Conservation (phyloP, 2,113 vertebrate species). For the Atractosteus spatula region DNA sequence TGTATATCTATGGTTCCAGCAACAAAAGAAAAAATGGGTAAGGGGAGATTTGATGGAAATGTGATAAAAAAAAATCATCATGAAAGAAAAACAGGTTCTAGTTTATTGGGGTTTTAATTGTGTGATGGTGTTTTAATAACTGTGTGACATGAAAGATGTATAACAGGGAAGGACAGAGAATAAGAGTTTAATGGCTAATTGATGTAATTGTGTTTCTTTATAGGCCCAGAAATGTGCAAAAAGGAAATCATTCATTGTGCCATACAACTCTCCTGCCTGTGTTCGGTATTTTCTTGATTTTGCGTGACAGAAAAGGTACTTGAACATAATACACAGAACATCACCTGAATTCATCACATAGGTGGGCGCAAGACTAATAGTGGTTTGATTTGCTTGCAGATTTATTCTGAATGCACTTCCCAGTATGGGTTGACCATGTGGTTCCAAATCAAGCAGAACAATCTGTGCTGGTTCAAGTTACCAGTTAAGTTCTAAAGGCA, state of each 20-base stretch:
- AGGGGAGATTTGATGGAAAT: slow-evolving; percentile 30
- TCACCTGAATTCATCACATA: not conserved
- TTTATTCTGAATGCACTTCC: slow-evolving; percentile 37
- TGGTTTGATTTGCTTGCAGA: slow-evolving; percentile 48
- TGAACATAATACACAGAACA: not conserved
- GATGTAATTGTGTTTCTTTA: too few relatives aligned
- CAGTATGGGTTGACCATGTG: slow-evolving; percentile 50
- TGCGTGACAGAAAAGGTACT: slow-evolving; percentile 1
- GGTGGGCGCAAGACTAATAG: slow-evolving; percentile 32
- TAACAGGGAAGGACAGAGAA: too few relatives aligned
- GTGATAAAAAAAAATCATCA: not conserved
- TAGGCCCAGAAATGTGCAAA: not conserved
- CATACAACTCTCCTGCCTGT: slow-evolving; percentile 13
- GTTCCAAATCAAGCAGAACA: slow-evolving; percentile 46
- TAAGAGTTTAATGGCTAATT: too few relatives aligned
- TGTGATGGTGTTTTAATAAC: slow-evolving; percentile 20
- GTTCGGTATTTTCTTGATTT: slow-evolving; percentile 6
- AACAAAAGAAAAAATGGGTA: slow-evolving; percentile 38
- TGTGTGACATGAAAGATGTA: too few relatives aligned
- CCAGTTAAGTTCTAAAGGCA: slow-evolving; percentile 41
- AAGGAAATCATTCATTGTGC: slow-evolving; percentile 15
- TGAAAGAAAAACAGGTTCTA: slow-evolving; percentile 55
- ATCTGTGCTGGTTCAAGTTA: slow-evolving; percentile 51
- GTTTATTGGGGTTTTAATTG: slow-evolving; percentile 51
- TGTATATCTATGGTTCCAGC: slow-evolving; percentile 44